Percentiles rank a stretch among this genome's conserved stretches.
These are phyloP conservation scores for Phorcus lineatus DNA, from an alignment of 2,888 invertebrate genomes.

Conservation along the genomic window DNA sequence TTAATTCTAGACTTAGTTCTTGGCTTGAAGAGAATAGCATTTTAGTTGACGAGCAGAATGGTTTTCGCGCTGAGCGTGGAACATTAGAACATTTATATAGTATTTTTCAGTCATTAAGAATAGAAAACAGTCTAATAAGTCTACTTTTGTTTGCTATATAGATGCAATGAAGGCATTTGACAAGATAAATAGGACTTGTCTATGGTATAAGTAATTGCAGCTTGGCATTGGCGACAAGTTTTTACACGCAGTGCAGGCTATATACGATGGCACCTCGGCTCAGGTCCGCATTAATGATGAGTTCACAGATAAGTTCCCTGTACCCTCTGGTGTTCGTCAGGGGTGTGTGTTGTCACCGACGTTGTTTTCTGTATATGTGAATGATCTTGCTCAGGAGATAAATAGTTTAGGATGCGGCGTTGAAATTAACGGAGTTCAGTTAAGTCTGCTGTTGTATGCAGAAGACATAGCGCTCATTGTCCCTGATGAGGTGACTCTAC, in stretches of 20 bases:
- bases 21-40: conserved; percentile 28
- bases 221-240: conserved; percentile 32
- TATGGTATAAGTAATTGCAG: conserved; percentile 22
- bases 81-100: conserved; percentile 32
- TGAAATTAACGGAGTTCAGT: too few species aligned
- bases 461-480: too few species aligned
- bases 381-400: too few species aligned
- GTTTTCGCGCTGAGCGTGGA: conserved; percentile 30
- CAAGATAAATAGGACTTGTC: conserved; percentile 26
- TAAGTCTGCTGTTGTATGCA: too few species aligned
- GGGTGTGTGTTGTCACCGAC: too few species aligned
- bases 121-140: not conserved
- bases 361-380: too few species aligned
- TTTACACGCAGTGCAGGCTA: conserved; percentile 25
- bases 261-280: conserved; percentile 17
- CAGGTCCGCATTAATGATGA: too few species aligned
- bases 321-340: too few species aligned
- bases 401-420: too few species aligned
- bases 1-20: conserved; percentile 4
- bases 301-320: too few species aligned
- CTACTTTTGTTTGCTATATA: conserved; percentile 31
- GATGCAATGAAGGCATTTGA: conserved; percentile 36
- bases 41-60: conserved; percentile 34
- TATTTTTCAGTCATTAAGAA: conserved; percentile 28
- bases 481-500: too few species aligned